Conservation (phyloP, 2,888 invertebrate species). For the Glaucopsyche alexis region DNA sequence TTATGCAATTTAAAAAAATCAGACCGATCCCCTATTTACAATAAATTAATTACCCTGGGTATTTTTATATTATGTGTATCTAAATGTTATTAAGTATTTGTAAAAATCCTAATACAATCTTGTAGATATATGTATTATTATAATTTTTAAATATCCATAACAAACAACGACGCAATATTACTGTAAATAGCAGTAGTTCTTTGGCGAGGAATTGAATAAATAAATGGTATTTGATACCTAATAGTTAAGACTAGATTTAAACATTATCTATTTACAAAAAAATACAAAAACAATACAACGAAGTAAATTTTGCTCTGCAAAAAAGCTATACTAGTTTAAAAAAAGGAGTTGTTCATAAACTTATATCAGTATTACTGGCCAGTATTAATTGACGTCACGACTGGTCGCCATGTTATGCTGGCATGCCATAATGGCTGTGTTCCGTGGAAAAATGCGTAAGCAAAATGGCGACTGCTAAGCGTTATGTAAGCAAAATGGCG, state of each 20-base stretch:
- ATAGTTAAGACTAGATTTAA: constrained; percentile 34
- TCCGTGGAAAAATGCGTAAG: no score
- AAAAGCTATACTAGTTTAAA: neutral
- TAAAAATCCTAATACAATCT: neutral
- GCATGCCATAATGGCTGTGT: no score
- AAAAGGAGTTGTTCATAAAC: neutral
- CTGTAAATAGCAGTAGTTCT: constrained; percentile 28
- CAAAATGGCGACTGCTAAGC: no score
- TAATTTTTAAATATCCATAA: neutral
- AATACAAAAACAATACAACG: neutral
- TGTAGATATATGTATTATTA: neutral
- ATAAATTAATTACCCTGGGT: neutral
- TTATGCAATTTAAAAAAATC: no score
- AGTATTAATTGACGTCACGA: neutral
- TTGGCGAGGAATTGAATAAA: constrained; percentile 34
- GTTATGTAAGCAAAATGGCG: no score
- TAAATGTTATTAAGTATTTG: neutral
- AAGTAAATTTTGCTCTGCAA: constrained; percentile 8
- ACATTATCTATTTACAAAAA: constrained; percentile 18
- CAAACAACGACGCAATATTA: neutral
- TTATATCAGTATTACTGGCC: neutral
- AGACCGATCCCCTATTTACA: no score
- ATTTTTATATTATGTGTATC: neutral
- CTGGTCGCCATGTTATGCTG: neutral
- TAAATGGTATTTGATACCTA: constrained; percentile 37